Evolutionary conservation across 2,113 vertebrate genomes (phyloP), one percentile per base, ranked within the genome.

Genomic region (Archocentrus centrarchus): DNA sequence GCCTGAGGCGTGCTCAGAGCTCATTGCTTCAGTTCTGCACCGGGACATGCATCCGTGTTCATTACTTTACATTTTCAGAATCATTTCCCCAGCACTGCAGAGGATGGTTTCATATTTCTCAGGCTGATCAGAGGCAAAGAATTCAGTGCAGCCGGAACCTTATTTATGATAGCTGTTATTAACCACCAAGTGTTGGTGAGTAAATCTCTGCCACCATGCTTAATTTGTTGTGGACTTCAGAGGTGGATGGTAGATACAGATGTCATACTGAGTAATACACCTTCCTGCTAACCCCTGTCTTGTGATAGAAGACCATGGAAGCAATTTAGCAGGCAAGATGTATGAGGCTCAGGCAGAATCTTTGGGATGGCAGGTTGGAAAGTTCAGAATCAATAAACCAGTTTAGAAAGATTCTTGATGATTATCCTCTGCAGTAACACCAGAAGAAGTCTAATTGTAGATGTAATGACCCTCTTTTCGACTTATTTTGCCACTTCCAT

Each of bases 101-200:
- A 57, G 59, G 79, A 86, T 81, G 84, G 83, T 79, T 73, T 64
- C 79, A 81, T 75, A 86, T 88, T 90, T 89, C 86, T 88, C 58
- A n/a, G 47, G 61, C 80, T 81, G 82, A 91, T 92, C 91, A 53
- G 78, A 84, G 64, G 75, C 64, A 24, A 68, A 68, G 39, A 47
- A 68, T 11, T 0, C 41, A 35, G 39, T 41, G 47, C 27, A 73
- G 32, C 41, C 87, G 63, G 41, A 32, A 61, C 30, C 35, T 92
- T 89, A 90, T 93, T 94, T 86, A 92, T 85, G 90, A 82, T 68
- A 47, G 81, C 68, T 27, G 76, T 90, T 93, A 95, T 87, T 88
- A 89, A 83, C 32, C 20, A 15, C 70, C n/a, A 18, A 82, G 75
- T 53, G 78, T 79, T 75, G 5, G 80, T 35, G 37, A 75, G 81